Evolutionary conservation across 2,113 vertebrate genomes (phyloP).

Genomic region (Corydoras maculifer): DNA sequence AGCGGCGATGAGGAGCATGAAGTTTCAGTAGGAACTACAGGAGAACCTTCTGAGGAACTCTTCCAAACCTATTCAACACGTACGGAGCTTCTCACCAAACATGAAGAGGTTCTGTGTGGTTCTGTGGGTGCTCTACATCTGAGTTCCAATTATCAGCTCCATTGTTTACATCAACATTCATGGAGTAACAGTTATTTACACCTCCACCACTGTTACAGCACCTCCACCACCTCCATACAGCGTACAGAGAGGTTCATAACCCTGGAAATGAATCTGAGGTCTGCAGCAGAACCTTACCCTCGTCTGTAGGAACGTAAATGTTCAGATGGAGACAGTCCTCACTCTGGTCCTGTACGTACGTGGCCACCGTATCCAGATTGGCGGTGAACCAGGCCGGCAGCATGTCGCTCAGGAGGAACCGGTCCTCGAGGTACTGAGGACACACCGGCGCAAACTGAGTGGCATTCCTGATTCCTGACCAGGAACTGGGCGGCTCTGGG

Average conservation of each 20-base stretch:
- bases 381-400: slow-evolving; percentile 91
- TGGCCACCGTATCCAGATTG: slow-evolving; percentile 88
- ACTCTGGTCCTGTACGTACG: slow-evolving; percentile 87
- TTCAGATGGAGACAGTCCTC: slow-evolving; percentile 94
- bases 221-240: too few relatives aligned
- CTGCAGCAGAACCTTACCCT: slow-evolving; percentile 68
- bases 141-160: too few relatives aligned
- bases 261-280: background rate
- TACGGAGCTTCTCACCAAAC: too few relatives aligned
- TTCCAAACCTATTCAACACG: too few relatives aligned
- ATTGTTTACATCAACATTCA: too few relatives aligned
- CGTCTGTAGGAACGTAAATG: slow-evolving; percentile 92
- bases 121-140: too few relatives aligned
- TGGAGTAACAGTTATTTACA: too few relatives aligned
- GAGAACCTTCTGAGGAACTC: too few relatives aligned
- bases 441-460: slow-evolving; percentile 90
- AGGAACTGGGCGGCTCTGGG: slow-evolving; percentile 82
- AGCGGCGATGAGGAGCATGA: too few relatives aligned
- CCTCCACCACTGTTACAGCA: too few relatives aligned
- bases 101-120: too few relatives aligned
- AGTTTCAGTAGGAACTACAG: too few relatives aligned
- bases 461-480: slow-evolving; percentile 85
- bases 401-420: slow-evolving; percentile 86
- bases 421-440: slow-evolving; percentile 86
- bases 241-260: background rate